phyloP scores from a whole-genome alignment of 2,797 vertebrate species.

The Anguilla megastoma region DNA sequence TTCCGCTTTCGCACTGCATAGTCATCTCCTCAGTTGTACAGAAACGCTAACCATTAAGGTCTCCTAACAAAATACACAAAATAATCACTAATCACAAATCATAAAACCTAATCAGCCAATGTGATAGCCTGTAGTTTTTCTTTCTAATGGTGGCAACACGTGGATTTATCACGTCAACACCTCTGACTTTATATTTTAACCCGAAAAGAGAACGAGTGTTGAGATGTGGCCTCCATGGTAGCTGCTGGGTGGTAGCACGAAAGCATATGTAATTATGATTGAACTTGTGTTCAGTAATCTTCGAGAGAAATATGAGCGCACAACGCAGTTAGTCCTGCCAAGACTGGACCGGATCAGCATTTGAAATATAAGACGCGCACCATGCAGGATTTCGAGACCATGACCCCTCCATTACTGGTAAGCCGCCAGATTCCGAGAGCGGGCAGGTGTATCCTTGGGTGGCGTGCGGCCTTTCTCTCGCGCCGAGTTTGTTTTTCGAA shows the following conservation, averaged over 20 bases:
- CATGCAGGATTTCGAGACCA: not conserved
- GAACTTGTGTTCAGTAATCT: not conserved
- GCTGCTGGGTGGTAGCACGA: not conserved
- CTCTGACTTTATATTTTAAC: not conserved
- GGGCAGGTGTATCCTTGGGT: constrained; percentile 64
- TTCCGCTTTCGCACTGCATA: not conserved
- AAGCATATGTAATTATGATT: not conserved
- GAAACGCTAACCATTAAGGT: not conserved
- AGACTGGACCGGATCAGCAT: not conserved
- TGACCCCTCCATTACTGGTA: constrained; percentile 30
- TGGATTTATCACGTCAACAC: not conserved
- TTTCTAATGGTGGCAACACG: not conserved
- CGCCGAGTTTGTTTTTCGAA: constrained; percentile 47
- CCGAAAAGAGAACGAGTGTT: not conserved
- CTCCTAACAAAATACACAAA: not conserved
- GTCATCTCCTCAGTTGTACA: not conserved
- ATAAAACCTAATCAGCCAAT: not conserved
- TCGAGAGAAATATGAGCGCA: not conserved
- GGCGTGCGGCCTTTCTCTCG: constrained; percentile 33
- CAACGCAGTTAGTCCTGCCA: not conserved
- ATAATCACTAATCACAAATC: not conserved
- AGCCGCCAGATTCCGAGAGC: constrained; percentile 48
- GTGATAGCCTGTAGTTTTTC: not conserved
- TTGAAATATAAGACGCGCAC: not conserved
- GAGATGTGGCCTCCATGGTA: not conserved